Conservation (phyloP, 2,797 vertebrate genomes). For the Antennarius maculatus region DNA sequence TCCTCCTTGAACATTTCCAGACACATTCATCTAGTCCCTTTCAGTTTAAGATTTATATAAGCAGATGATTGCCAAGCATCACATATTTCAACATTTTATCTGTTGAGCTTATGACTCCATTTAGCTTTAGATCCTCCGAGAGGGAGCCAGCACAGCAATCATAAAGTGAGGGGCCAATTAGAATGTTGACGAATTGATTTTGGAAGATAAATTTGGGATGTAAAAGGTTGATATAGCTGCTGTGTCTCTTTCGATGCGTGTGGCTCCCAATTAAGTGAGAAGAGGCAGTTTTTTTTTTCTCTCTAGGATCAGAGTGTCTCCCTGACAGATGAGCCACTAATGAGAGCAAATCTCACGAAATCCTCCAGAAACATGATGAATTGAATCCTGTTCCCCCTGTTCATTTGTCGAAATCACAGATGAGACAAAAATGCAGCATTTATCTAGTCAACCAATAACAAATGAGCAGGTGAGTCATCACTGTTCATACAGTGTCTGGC, state of each 20-base stretch:
- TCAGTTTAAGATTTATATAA: constrained; percentile 79
- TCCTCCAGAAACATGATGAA: constrained; percentile 78
- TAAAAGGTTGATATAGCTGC: constrained; percentile 84
- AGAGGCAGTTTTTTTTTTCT: constrained; percentile 69
- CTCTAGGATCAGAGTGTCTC: constrained; percentile 76
- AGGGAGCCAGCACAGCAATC: constrained; percentile 79
- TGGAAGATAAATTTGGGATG: constrained; percentile 83
- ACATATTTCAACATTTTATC: constrained; percentile 83
- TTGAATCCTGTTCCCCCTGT: constrained; percentile 71
- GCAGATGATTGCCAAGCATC: constrained; percentile 79
- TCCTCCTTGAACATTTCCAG: constrained; percentile 62
- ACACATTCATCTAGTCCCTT: constrained; percentile 79
- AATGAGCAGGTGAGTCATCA: constrained; percentile 67
- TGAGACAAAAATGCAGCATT: constrained; percentile 68
- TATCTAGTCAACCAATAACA: constrained; percentile 75
- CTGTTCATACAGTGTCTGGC: constrained; percentile 50
- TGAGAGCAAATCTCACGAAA: constrained; percentile 79
- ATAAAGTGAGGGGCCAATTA: constrained; percentile 81
- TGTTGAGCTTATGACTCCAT: constrained; percentile 81
- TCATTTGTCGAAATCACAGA: constrained; percentile 74
- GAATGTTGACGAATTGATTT: constrained; percentile 86
- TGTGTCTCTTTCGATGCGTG: constrained; percentile 76
- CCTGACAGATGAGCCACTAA: constrained; percentile 80
- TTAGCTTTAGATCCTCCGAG: constrained; percentile 81
- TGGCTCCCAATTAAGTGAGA: constrained; percentile 80